These are phyloP conservation scores for Cryptocephalus primarius DNA, from an alignment of 2,888 invertebrate genomes.

Conservation along the genomic window DNA sequence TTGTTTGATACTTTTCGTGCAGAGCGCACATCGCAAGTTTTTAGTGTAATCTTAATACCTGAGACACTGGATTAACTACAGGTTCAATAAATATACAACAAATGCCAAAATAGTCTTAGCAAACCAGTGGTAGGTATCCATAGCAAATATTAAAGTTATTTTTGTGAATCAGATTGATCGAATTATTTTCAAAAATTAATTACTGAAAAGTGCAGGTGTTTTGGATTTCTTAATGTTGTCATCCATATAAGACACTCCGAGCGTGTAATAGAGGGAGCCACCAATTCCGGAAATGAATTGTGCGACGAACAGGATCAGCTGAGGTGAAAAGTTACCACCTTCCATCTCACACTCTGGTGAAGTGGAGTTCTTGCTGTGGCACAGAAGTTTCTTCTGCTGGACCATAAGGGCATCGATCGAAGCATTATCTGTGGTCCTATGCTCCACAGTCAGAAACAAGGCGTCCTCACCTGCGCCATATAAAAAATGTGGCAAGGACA, in stretches of 20 bases:
- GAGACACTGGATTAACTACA: too few relatives aligned
- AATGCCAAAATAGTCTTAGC: too few relatives aligned
- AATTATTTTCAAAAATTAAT: conserved; percentile 22
- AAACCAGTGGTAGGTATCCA: too few relatives aligned
- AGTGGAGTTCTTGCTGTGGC: conserved; percentile 31
- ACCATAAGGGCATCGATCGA: conserved; percentile 38
- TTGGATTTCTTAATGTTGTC: conserved; percentile 65
- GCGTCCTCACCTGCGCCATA: conserved; percentile 60
- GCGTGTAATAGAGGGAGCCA: conserved; percentile 55
- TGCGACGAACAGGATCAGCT: conserved; percentile 50
- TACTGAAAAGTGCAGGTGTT: conserved; percentile 59
- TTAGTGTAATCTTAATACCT: too few relatives aligned
- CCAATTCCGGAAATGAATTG: conserved; percentile 63
- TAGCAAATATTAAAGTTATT: too few relatives aligned
- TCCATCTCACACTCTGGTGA: conserved; percentile 27
- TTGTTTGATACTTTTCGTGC: too few relatives aligned
- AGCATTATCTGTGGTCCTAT: conserved; percentile 40
- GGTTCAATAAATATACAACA: too few relatives aligned
- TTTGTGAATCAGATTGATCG: neutral
- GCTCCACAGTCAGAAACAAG: conserved; percentile 48
- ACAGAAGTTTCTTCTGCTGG: conserved; percentile 46
- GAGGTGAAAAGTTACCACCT: conserved; percentile 49
- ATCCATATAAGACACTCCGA: conserved; percentile 65
- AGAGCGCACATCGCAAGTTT: too few relatives aligned
- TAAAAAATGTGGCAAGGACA: conserved; percentile 55